Base-by-base conservation (phyloP, 2,797 vertebrate species). In the Carapus acus region DNA sequence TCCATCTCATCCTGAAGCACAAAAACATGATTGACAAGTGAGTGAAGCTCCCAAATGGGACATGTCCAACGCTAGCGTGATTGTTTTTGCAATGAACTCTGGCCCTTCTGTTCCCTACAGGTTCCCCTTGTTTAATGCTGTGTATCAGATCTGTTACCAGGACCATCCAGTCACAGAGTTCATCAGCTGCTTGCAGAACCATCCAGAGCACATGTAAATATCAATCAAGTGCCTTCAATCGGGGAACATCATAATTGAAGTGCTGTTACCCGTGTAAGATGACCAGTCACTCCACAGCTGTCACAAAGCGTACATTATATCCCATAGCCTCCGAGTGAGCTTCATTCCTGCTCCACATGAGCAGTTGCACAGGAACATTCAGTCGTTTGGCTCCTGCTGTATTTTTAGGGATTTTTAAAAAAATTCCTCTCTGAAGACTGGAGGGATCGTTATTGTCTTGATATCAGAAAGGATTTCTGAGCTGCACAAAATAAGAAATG, bases 81-180 rank as follows among this genome's bases (percentile, higher is more conserved):
- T 22, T 8, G 19, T 31, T 38, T 23, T 14, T 19, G 15, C 18
- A 23, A 56, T 63, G 17, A 73, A 18, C 48, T 8, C 33, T 22
- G 7, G 22, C 49, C 24, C 24, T 27, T 9, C 24, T 57, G 34
- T 58, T 67, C 51, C 62, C 54, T 36, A 1, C 74, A 98, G 96
- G 86, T 99, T 98, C 75, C 95, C 96, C 3, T 84, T 99, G 65
- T 98, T 98, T 84, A 94, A 78, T 2, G 92, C 92, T 0, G 91
- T 99, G 23, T 94, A 96, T 58, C 85, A 80, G 81, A 90, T 96
- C 80, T 98, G 95, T 86, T 97, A 90, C 0, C 77, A 93, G 83
- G 81, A 83, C 58, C 92, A 88, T 22, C 89, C 93, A 0, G 90
- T 97, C 54, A 59, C 78, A 1, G 91, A 94, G 58, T 91, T 99